phyloP scores from a whole-genome alignment of 1,140 invertebrate genomes.

The Phortica variegata region DNA sequence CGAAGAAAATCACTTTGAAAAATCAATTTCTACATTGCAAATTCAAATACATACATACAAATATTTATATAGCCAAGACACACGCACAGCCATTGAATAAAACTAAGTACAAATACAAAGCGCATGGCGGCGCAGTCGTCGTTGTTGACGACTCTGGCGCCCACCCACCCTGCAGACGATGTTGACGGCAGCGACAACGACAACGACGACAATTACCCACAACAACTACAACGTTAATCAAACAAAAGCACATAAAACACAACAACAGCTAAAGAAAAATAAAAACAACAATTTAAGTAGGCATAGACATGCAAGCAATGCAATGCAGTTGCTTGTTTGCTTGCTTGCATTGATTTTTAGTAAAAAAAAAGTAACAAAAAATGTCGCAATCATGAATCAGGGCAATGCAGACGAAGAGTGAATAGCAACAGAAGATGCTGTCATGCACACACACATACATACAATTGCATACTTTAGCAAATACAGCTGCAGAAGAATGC shows the following conservation, averaged over 20 bases:
- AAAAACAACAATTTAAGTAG: no score
- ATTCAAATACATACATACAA: slow-evolving; percentile 27
- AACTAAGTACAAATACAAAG: no score
- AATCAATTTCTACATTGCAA: slow-evolving; percentile 47
- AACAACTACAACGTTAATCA: neutral
- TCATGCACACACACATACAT: slow-evolving; percentile 8
- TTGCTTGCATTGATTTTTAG: slow-evolving; percentile 44
- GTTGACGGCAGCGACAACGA: slow-evolving; percentile 4
- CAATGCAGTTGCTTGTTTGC: slow-evolving; percentile 33
- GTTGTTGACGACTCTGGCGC: slow-evolving; percentile 17
- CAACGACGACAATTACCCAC: neutral
- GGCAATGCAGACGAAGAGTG: slow-evolving; percentile 28
- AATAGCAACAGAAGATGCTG: slow-evolving; percentile 12
- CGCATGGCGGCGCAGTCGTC: no score
- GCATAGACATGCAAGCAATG: no score
- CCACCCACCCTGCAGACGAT: slow-evolving; percentile 39
- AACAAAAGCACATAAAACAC: neutral
- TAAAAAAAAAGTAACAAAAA: slow-evolving; percentile 14
- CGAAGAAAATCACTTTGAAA: slow-evolving; percentile 41
- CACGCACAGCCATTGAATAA: no score
- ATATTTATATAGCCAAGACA: neutral
- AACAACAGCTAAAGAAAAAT: no score
- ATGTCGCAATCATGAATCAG: slow-evolving; percentile 17
- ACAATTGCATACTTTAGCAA: slow-evolving; percentile 14
- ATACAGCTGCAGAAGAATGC: slow-evolving; percentile 24